phyloP scores from a whole-genome alignment of 2,797 vertebrate species.

The Neopelma chrysocephalum region DNA sequence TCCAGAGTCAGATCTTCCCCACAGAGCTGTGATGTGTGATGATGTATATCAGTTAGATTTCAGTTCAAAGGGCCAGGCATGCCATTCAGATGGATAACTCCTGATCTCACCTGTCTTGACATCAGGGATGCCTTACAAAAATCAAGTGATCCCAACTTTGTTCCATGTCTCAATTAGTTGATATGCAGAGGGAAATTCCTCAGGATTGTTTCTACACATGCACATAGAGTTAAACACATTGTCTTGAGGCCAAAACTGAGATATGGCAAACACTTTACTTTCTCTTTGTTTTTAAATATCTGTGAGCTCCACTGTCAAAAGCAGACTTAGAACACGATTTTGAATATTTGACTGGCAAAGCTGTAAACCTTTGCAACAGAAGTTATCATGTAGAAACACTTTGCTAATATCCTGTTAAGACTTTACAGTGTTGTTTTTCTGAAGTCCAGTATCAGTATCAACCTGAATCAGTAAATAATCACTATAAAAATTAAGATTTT shows the following conservation, averaged over 20 bases:
- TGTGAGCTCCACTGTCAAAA: neutral
- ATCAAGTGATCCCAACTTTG: neutral
- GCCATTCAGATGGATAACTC: neutral
- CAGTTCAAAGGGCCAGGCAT: neutral
- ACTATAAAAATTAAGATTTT: neutral
- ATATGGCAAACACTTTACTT: neutral
- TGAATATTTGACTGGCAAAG: neutral
- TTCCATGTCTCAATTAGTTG: neutral
- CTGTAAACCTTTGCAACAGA: neutral
- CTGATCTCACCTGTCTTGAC: neutral
- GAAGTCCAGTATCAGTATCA: neutral
- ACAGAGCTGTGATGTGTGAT: neutral
- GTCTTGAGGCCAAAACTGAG: neutral
- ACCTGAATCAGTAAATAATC: neutral
- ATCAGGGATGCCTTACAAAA: neutral
- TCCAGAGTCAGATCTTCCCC: neutral
- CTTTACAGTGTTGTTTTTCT: neutral
- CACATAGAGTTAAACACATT: neutral
- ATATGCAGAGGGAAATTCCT: neutral
- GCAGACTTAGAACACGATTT: neutral
- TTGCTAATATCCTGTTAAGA: neutral
- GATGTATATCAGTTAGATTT: neutral
- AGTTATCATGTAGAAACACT: neutral
- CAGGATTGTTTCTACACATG: accelerated
- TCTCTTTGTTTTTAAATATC: neutral